Evolutionary conservation across 2,797 vertebrate species (phyloP).

Genomic region (Sylvilagus floridanus): DNA sequence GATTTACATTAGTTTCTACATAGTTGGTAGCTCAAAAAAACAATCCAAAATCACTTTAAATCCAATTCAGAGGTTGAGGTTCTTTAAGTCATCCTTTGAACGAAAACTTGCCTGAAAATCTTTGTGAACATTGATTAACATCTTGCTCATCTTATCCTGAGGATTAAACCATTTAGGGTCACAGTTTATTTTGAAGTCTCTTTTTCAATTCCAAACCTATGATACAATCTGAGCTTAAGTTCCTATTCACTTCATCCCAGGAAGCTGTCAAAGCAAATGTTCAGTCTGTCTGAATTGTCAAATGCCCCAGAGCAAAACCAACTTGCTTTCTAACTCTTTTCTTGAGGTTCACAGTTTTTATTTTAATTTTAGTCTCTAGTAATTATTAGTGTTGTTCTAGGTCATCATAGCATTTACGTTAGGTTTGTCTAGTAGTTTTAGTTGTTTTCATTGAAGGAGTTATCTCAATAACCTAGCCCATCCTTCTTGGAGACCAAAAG

Average conservation of each 20-base stretch:
- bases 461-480: neutral
- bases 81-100: neutral
- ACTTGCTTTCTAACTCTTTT: neutral
- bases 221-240: neutral
- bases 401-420: neutral
- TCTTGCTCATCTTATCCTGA: neutral
- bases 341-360: neutral
- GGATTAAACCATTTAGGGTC: neutral
- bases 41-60: neutral
- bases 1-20: neutral
- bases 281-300: neutral
- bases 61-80: neutral
- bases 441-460: neutral
- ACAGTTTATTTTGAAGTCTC: neutral
- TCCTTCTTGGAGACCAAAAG: neutral
- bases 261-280: neutral
- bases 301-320: neutral
- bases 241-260: neutral
- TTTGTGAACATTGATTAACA: neutral
- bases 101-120: neutral
- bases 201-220: neutral
- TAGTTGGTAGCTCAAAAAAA: neutral
- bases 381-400: neutral
- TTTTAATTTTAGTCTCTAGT: neutral
- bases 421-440: neutral